Base-by-base conservation (phyloP, 2,113 vertebrate species). In the Neotoma lepida region DNA sequence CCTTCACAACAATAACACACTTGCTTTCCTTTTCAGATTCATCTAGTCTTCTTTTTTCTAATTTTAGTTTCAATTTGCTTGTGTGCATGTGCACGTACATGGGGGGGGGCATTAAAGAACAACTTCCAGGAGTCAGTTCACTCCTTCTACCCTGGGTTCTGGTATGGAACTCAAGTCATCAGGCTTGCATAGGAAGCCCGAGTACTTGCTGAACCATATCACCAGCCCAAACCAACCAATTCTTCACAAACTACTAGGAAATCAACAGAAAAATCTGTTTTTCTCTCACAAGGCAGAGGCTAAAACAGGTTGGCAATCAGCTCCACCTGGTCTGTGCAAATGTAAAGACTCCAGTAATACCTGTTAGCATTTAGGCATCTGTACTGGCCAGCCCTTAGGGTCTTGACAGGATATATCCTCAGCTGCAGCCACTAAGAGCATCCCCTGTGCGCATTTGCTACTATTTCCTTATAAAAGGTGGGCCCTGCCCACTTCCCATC, bases 171-270 rank as follows among this genome's bases (percentile, higher is more conserved):
- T 63, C 0, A 30, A 2, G 56, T 30, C 1, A 17, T 30, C 7
- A 44, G 14, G 39, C 44, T 49, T 7, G 15, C 74, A 49, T 33
- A 49, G 6, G 73, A 74, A 44, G 24, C 24, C 9, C 24, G 2
- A 44, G 26, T 77, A 18, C 44, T 39, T 63, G 8, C 39, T 44
- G 4, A 63, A 17, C n/a, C n/a, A 4, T 28, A 28, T 12, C 24
- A n/a, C 10, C 4, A 15, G 56, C 26, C 80, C 41, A 24, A 63
- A 26, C 30, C 81, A 63, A 7, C 15, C 39, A n/a, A n/a, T 86
- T 90, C 61, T 86, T 81, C 30, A 81, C 20, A 61, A 88, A 80
- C 82, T 90, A 80, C 56, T 44, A 68, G 20, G 49, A 86, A 86
- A 85, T 64, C 51, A 90, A n/a, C 28, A 88, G 18, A 96, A 26